phyloP scores from a whole-genome alignment of 2,797 vertebrate genomes.

The Lates japonicus region DNA sequence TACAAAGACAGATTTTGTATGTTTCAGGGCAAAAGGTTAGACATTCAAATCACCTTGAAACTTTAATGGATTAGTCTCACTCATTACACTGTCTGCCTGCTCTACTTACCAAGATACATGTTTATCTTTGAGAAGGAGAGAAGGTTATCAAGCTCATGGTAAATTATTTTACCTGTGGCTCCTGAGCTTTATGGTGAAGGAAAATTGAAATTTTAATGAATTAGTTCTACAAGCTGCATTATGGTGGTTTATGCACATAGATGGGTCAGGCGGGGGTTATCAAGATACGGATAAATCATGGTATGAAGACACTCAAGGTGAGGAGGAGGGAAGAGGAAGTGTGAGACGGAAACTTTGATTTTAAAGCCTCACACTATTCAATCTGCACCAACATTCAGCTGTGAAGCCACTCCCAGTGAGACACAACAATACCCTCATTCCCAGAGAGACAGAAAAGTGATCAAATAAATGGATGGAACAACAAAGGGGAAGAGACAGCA shows the following conservation, averaged over 20 bases:
- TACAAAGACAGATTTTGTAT: too few relatives aligned
- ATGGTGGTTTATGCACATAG: slow-evolving; percentile 31
- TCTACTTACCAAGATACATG: slow-evolving; percentile 45
- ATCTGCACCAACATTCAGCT: neutral
- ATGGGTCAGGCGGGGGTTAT: slow-evolving; percentile 28
- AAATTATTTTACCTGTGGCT: slow-evolving; percentile 45
- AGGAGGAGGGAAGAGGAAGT: slow-evolving; percentile 6
- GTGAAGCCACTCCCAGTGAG: slow-evolving; percentile 3
- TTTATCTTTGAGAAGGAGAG: slow-evolving; percentile 55
- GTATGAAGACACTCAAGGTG: slow-evolving; percentile 36
- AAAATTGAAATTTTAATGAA: slow-evolving; percentile 67
- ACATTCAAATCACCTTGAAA: too few relatives aligned
- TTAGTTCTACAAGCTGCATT: slow-evolving; percentile 36
- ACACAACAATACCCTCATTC: neutral
- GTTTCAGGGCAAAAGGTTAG: too few relatives aligned
- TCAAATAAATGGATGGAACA: slow-evolving; percentile 34
- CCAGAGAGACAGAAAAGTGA: slow-evolving; percentile 9
- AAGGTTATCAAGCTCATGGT: slow-evolving; percentile 51
- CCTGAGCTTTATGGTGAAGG: slow-evolving; percentile 51
- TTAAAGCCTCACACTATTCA: slow-evolving; percentile 7
- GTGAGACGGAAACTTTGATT: slow-evolving; percentile 27
- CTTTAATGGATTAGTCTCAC: slow-evolving; percentile 36
- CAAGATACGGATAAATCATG: slow-evolving; percentile 26
- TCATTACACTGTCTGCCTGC: slow-evolving; percentile 50
- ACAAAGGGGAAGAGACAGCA: slow-evolving; percentile 16